phyloP scores from a whole-genome alignment of 2,888 invertebrate species.

The Yponomeuta sedellus region DNA sequence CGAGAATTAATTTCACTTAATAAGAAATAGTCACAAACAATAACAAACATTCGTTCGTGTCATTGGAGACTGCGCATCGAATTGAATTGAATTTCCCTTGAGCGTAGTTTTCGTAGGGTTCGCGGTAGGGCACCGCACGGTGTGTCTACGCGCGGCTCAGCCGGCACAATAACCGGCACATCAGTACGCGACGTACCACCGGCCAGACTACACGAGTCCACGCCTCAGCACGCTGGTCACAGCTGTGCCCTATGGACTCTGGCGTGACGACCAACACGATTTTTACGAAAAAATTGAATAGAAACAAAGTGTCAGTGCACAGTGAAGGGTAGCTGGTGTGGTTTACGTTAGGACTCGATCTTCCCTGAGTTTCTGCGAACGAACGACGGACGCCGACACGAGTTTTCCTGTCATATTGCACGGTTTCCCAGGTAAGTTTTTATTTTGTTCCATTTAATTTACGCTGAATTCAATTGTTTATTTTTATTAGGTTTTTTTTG shows the following conservation, averaged over 20 bases:
- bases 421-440: conserved; percentile 10
- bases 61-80: no score
- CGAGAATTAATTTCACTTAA: no score
- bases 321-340: conserved; percentile 21
- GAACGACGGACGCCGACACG: conserved; percentile 9
- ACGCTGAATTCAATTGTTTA: background rate
- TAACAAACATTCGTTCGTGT: no score
- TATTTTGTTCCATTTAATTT: background rate
- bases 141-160: background rate
- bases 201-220: conserved; percentile 41
- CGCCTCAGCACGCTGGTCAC: conserved; percentile 13
- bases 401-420: conserved; percentile 9
- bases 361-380: conserved; percentile 9
- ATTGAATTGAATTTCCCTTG: no score
- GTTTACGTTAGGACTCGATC: conserved; percentile 4
- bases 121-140: background rate
- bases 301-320: conserved; percentile 68
- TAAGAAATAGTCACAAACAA: no score
- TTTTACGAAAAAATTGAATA: conserved; percentile 39
- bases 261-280: conserved; percentile 41
- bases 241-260: conserved; percentile 28
- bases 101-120: no score
- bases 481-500: background rate
- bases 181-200: conserved; percentile 59
- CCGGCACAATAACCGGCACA: background rate